Conservation (phyloP, 2,888 invertebrate species). For the Lasioglossum vierecki region DNA sequence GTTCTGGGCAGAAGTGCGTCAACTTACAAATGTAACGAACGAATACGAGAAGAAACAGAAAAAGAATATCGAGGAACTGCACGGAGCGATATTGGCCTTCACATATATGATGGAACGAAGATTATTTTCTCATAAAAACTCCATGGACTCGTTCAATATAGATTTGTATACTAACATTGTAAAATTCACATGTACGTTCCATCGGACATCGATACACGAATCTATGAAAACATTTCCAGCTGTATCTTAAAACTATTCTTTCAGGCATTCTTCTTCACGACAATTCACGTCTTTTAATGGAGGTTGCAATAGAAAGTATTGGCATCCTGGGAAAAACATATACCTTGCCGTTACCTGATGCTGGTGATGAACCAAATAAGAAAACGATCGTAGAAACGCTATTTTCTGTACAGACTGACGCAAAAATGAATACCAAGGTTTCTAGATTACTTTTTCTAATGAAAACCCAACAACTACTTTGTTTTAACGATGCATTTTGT, state of each 20-base stretch:
- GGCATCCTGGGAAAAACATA: constrained; percentile 89
- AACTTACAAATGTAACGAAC: constrained; percentile 85
- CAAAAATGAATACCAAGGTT: constrained; percentile 89
- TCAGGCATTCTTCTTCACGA: constrained; percentile 88
- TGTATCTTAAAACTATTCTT: constrained; percentile 69
- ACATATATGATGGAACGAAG: constrained; percentile 90
- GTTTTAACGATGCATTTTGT: background rate
- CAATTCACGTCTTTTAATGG: constrained; percentile 87
- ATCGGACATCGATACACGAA: background rate
- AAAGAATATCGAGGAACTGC: constrained; percentile 90
- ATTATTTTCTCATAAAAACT: constrained; percentile 85
- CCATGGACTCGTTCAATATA: constrained; percentile 85
- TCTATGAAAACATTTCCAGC: constrained; percentile 5
- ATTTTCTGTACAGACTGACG: constrained; percentile 89
- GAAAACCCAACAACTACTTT: background rate
- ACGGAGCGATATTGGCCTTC: constrained; percentile 90
- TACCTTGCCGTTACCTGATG: constrained; percentile 87
- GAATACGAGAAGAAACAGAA: constrained; percentile 69
- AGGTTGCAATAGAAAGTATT: constrained; percentile 89
- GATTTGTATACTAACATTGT: constrained; percentile 87
- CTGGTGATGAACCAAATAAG: constrained; percentile 85
- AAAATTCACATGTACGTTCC: constrained; percentile 86
- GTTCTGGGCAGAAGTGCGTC: constrained; percentile 86
- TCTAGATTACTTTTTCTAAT: constrained; percentile 56
- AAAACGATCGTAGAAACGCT: constrained; percentile 89